Base-by-base conservation (phyloP, 2,113 vertebrate species). In the Baryphthengus martii region DNA sequence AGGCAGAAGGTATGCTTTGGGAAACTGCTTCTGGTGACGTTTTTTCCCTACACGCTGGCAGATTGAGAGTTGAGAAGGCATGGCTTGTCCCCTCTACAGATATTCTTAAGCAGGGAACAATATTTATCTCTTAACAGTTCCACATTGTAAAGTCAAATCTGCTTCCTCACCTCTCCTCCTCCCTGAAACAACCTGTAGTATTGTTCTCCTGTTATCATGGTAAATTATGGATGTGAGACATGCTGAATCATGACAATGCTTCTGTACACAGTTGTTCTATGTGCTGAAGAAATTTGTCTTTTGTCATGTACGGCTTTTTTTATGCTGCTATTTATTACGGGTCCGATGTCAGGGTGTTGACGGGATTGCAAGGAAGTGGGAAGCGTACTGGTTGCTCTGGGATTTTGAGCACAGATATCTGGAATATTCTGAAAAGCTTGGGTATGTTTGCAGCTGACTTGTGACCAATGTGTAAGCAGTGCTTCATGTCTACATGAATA, bases 401-500 rank as follows among this genome's bases (percentile, higher is more conserved):
- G 59, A 80, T 56, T 76, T 86, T 61, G 52, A 65, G 31, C 2
- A 1, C 13, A 58, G 63, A 29, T 28, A 61, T 44, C 33, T 19
- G 52, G 74, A 91, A 56, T 17, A 40, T 55, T 87, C 68, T 40
- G 72, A 74, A 35, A 44, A 47, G 20, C 8, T 5, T 6, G 29
- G 11, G 55, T 40, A 1, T 0, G 26, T 39, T 72, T 28, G 40
- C 5, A 4, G 24, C 10, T 45, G 63, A 68, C 61, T 58, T 33
- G 20, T 14, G 40, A 68, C 44, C 17, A 42, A 3, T 0, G 2
- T 1, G 1, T 40, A 37, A 44, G 28, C 58, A 37, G 52, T 7
- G 7, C 9, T 40, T 56, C 24, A 4, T 5, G 4, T 44, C 31
- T 29, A n/a, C 56, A 17, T 0, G 0, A 0, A 1, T 6, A 33